Evolutionary conservation across 2,888 invertebrate genomes (phyloP).

Genomic region (Pardosa pseudoannulata): DNA sequence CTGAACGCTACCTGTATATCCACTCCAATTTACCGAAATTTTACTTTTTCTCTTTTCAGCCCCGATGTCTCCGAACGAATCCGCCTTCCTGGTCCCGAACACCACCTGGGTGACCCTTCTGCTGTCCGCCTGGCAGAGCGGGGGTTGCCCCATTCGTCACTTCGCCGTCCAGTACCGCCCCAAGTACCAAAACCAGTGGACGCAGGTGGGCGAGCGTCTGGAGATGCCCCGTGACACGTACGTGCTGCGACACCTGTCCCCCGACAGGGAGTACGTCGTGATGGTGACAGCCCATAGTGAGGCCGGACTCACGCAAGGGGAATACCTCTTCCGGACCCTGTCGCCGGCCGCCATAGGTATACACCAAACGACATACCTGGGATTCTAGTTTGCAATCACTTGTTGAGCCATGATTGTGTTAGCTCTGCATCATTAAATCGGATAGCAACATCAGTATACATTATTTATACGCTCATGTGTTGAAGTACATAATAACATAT

Average conservation of each 20-base stretch:
- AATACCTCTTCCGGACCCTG: slow-evolving; percentile 77
- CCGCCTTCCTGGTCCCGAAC: slow-evolving; percentile 76
- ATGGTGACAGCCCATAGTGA: slow-evolving; percentile 78
- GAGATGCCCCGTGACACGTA: slow-evolving; percentile 51
- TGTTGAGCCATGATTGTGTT: neutral
- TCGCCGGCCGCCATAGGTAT: slow-evolving; percentile 70
- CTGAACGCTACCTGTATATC: no score
- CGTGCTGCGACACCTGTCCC: slow-evolving; percentile 76
- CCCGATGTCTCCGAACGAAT: slow-evolving; percentile 77
- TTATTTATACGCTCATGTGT: no score
- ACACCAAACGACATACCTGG: neutral
- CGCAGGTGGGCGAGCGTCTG: slow-evolving; percentile 38
- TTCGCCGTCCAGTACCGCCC: slow-evolving; percentile 76
- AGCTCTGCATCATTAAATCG: neutral
- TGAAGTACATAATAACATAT: no score
- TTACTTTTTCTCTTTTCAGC: no score
- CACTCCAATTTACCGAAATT: no score
- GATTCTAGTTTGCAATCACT: no score
- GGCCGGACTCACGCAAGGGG: slow-evolving; percentile 78
- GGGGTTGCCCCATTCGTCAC: slow-evolving; percentile 77
- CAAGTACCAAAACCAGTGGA: slow-evolving; percentile 65
- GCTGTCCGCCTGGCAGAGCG: slow-evolving; percentile 77
- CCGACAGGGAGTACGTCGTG: slow-evolving; percentile 78
- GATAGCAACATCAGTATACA: no score
- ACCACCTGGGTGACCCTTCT: slow-evolving; percentile 77